These are phyloP conservation scores for Tuberolachnus salignus DNA, from an alignment of 2,888 invertebrate genomes.

Conservation along the genomic window DNA sequence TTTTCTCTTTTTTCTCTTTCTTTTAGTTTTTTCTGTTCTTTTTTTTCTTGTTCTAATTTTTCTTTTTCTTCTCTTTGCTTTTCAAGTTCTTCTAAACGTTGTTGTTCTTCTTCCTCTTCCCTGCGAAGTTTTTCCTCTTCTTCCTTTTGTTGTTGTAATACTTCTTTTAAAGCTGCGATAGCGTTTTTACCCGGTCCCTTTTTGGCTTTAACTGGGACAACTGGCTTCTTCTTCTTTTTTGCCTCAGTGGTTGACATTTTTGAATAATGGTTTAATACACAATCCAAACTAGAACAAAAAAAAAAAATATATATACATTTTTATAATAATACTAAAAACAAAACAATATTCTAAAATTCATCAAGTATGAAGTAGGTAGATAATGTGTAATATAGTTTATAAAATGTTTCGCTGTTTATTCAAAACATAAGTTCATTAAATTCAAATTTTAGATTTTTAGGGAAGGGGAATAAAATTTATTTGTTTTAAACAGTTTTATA, in stretches of 20 bases:
- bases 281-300: constrained; percentile 33
- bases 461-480: too few relatives aligned
- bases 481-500: too few relatives aligned
- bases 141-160: constrained; percentile 84
- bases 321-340: background rate
- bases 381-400: too few relatives aligned
- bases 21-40: constrained; percentile 86
- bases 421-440: too few relatives aligned
- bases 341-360: too few relatives aligned
- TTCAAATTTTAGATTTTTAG: too few relatives aligned
- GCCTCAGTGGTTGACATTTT: constrained; percentile 45
- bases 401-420: too few relatives aligned
- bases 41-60: constrained; percentile 83
- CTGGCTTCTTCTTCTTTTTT: constrained; percentile 46
- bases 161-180: constrained; percentile 90
- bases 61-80: constrained; percentile 74
- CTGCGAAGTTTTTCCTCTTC: constrained; percentile 78
- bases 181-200: constrained; percentile 77
- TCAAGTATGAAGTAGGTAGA: too few relatives aligned
- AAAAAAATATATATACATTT: background rate
- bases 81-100: constrained; percentile 77
- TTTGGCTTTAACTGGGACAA: constrained; percentile 59
- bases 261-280: constrained; percentile 4
- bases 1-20: constrained; percentile 92
- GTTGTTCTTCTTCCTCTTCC: constrained; percentile 82